Evolutionary conservation across 2,113 vertebrate species (phyloP), one percentile per base, ranked within the genome.

Genomic region (Aix galericulata): DNA sequence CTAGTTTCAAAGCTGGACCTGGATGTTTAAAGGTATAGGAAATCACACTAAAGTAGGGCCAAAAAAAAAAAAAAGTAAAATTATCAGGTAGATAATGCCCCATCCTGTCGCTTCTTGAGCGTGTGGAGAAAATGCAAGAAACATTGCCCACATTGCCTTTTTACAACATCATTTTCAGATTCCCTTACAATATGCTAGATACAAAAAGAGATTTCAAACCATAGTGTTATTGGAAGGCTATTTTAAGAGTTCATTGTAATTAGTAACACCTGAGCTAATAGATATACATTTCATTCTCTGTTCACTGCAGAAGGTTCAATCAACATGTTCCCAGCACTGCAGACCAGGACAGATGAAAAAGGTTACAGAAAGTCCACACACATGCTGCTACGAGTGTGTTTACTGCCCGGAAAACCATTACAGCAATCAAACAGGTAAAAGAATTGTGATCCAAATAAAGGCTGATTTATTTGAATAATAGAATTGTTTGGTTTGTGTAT

Each of bases 341-440:
- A 84, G 93, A 29, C 98, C 98, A 53, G 99, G 98, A 9, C 94
- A 99, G 96, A 97, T 98, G 96, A 99, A 99, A 95, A 99, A 98
- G 94, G 98, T 98, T 44, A 97, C 97, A 6, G 98, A 97, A 86
- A 98, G 98, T 75, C 98, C 98, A 52, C 98, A 99, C 80, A 99
- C 97, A 13, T 99, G 99, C 74, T 99, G 98, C 93, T 99, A 99
- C 44, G 98, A 99, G 58, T 99, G 98, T 91, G 94, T 98, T 86
- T 97, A 97, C 91, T 99, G 99, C 72, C 98, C 98, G 5, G 98
- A 98, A 96, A 99, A 99, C 93, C 98, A 99, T 78, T 99, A 97
- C 93, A 99, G 98, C 82, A 98, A 99, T 52, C 60, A 91, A 80
- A 98, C 98, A 97, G 98, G 98, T 97, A 97, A 96, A 96, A 86